Conservation (phyloP, 1,140 invertebrate species). For the Drosophila athabasca region DNA sequence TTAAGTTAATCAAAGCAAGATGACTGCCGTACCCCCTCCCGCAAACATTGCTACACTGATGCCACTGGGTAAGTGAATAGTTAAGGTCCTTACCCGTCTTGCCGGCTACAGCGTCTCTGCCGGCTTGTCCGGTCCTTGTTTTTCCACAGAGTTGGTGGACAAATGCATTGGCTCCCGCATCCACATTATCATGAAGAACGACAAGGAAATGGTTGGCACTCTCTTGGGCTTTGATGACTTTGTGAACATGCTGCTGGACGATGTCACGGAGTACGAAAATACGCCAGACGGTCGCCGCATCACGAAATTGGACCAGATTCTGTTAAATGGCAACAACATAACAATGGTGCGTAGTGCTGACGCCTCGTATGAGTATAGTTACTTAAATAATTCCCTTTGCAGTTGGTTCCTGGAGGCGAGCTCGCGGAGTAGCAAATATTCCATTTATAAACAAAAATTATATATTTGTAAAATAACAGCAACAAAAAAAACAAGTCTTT, state of each 20-base stretch:
- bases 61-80: conserved; percentile 86
- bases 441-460: conserved; percentile 35
- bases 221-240: conserved; percentile 99
- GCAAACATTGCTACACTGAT: conserved; percentile 89
- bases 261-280: conserved; percentile 97
- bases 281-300: conserved; percentile 98
- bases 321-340: conserved; percentile 99
- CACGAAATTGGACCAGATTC: conserved; percentile 98
- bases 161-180: conserved; percentile 99
- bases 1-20: conserved; percentile 27
- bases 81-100: not conserved
- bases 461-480: conserved; percentile 26
- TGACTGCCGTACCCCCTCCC: conserved; percentile 80
- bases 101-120: not conserved
- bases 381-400: conserved; percentile 67
- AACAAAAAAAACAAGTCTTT: conserved; percentile 14
- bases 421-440: conserved; percentile 85
- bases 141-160: conserved; percentile 95
- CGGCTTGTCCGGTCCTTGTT: conserved; percentile 27
- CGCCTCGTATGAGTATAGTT: no score
- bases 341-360: conserved; percentile 91
- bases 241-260: conserved; percentile 98
- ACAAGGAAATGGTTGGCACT: conserved; percentile 99
- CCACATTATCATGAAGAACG: conserved; percentile 99
- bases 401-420: conserved; percentile 89